These are phyloP conservation scores for Thereva unica DNA, from an alignment of 2,888 invertebrate genomes.

Conservation along the genomic window DNA sequence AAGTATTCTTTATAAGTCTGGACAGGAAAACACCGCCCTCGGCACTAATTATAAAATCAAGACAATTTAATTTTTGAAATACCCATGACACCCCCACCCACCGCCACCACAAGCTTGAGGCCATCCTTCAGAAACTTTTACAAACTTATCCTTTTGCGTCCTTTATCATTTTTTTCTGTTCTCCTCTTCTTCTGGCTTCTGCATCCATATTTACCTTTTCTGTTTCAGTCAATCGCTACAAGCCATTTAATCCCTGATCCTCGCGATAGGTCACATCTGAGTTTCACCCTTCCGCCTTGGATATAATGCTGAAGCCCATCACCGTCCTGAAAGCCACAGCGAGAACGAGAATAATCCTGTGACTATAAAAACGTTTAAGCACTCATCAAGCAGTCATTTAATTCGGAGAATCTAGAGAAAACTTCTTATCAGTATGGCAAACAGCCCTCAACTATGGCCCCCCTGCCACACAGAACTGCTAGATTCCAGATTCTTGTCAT, in stretches of 20 bases:
- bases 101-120: no score
- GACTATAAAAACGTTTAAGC: constrained; percentile 34
- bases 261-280: constrained; percentile 29
- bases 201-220: constrained; percentile 13
- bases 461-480: constrained; percentile 5
- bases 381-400: constrained; percentile 33
- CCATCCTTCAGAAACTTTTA: no score
- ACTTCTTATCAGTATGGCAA: constrained; percentile 33
- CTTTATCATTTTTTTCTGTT: constrained; percentile 1
- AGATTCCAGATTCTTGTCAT: constrained; percentile 4
- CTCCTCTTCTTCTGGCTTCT: constrained; percentile 18
- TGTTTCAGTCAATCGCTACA: constrained; percentile 9
- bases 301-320: constrained; percentile 16
- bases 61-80: no score
- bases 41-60: no score
- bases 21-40: no score
- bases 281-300: constrained; percentile 13
- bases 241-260: constrained; percentile 18
- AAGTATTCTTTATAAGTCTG: no score
- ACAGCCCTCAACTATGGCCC: constrained; percentile 31
- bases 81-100: no score
- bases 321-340: constrained; percentile 21
- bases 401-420: constrained; percentile 26
- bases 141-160: no score
- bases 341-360: constrained; percentile 30